Evolutionary conservation across 2,797 vertebrate genomes (phyloP).

Genomic region (Brachyrhaphis roseni): DNA sequence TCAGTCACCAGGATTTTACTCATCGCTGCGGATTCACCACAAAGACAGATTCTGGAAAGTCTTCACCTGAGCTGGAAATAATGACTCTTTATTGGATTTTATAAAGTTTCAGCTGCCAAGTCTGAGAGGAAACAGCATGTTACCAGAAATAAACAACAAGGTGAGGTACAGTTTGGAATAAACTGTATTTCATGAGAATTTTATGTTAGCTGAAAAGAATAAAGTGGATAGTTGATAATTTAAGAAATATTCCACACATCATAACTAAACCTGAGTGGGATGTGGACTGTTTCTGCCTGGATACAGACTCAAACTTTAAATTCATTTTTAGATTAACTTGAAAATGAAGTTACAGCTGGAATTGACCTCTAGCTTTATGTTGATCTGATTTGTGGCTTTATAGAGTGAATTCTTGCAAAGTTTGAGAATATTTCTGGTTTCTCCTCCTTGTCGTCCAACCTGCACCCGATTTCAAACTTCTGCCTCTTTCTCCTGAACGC

Average conservation of each 20-base stretch:
- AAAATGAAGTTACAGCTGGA: background rate
- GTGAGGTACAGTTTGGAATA: slow-evolving; percentile 57
- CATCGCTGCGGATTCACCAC: slow-evolving; percentile 20
- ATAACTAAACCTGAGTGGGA: background rate
- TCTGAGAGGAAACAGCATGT: slow-evolving; percentile 67
- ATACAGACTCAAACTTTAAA: slow-evolving; percentile 37
- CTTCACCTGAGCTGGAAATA: slow-evolving; percentile 38
- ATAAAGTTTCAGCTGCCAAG: slow-evolving; percentile 50
- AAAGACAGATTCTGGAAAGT: slow-evolving; percentile 13
- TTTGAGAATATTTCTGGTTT: slow-evolving; percentile 13
- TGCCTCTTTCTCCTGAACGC: slow-evolving; percentile 25
- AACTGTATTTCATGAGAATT: background rate
- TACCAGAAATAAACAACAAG: slow-evolving; percentile 86
- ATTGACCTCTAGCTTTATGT: background rate
- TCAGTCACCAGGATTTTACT: slow-evolving; percentile 53
- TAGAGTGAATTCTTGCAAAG: slow-evolving; percentile 4
- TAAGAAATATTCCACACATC: too few species aligned
- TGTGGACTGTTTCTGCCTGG: slow-evolving; percentile 21
- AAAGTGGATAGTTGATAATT: background rate
- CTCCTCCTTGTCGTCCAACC: slow-evolving; percentile 26
- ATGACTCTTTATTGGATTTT: slow-evolving; percentile 61
- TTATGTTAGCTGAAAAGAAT: background rate
- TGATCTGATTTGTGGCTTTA: background rate
- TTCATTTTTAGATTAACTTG: background rate
- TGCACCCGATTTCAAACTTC: slow-evolving; percentile 20